Base-by-base conservation (phyloP, 2,888 invertebrate species). In the Anorthoa munda region DNA sequence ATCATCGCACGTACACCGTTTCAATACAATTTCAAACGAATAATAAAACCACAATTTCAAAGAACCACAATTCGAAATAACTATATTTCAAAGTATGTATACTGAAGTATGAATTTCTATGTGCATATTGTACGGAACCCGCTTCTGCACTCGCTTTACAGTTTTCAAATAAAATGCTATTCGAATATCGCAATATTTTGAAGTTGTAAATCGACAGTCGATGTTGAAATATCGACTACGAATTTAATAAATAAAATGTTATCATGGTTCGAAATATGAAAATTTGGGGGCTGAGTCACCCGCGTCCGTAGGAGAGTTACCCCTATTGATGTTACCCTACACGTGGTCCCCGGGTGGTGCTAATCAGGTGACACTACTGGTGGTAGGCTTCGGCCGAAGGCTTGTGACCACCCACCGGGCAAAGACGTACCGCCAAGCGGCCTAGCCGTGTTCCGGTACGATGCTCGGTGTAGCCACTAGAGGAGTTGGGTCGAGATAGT, bases 151-250 rank as follows among this genome's bases (percentile, higher is more conserved):
- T 66, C 56, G 65, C 60, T 68, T 59, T 55, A 51, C 53, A 64
- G 68, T 67, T 48, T 70, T 56, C 56, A 64, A 73, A 75, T 78
- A 61, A 63, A 81, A 72, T 73, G 84, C 66, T 71, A 71, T 81
- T 71, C 51, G 17, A 58, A 66, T 59, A 63, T 31, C 21, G 53
- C 59, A 77, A 75, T 83, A 73, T 84, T 78, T 59, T 21, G 31
- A 39, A 75, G 73, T 73, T 61, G 72, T 46, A 71, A 84, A 84
- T 73, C 68, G 64, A 61, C 58, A 73, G 72, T 45, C 2, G 21
- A 65, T 74, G 67, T 75, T 68, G 56, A 70, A 70, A 72, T 81
- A 77, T 69, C 26, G 46, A 46, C 39, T 55, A 55, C 3, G 66
- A 65, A 74, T 77, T 51, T 51, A n/a, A 74, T 51, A 66, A 60